Percentiles rank a stretch among this genome's conserved stretches.
phyloP scores from a whole-genome alignment of 2,888 invertebrate species.

The Drosophila limbata region DNA sequence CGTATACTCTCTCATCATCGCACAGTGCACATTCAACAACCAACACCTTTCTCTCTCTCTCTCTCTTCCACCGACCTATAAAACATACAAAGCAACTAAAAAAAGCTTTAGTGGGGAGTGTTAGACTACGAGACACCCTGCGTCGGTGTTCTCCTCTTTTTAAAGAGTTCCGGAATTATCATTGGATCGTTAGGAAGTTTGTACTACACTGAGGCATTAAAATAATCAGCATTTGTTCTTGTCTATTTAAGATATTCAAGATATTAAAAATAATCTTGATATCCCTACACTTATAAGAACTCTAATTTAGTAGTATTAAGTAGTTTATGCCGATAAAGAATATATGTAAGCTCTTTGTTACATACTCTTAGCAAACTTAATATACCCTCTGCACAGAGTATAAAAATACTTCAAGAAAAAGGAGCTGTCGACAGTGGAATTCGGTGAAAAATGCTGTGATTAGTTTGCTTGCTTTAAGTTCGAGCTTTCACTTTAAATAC shows the following conservation, averaged over 20 bases:
- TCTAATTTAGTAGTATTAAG: no score
- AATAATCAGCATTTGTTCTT: no score
- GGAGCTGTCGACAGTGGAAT: constrained; percentile 33
- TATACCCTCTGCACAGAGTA: neutral
- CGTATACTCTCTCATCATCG: constrained; percentile 11
- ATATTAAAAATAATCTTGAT: no score
- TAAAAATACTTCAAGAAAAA: neutral
- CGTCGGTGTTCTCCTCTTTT: no score
- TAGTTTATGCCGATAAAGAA: no score
- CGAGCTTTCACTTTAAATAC: constrained; percentile 18
- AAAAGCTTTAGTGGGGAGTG: no score
- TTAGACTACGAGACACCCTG: neutral
- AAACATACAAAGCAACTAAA: neutral
- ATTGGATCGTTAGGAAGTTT: no score
- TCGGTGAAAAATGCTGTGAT: constrained; percentile 38
- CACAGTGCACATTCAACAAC: neutral
- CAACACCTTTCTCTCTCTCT: constrained; percentile 3
- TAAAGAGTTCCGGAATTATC: no score
- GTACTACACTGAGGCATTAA: no score
- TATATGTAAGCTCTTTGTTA: no score
- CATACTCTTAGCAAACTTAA: neutral
- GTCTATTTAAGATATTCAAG: no score
- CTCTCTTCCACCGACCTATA: neutral
- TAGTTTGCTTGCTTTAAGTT: constrained; percentile 44
- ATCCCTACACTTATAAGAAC: no score